phyloP scores from a whole-genome alignment of 2,888 invertebrate species.

The Diogma glabrata region DNA sequence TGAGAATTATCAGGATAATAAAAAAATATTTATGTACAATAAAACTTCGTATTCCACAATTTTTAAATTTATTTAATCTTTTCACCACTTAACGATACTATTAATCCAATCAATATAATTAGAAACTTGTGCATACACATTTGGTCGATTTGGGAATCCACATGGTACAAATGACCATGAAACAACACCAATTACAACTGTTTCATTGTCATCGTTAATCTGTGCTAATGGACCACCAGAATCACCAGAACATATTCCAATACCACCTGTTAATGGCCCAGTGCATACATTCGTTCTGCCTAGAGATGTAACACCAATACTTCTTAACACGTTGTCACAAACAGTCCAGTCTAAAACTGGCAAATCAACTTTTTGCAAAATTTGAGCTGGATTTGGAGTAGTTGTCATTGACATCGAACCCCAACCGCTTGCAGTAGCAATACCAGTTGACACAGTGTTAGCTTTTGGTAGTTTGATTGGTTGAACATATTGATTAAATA shows the following conservation, averaged over 20 bases:
- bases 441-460: slow-evolving; percentile 5
- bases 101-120: slow-evolving; percentile 29
- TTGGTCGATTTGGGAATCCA: slow-evolving; percentile 28
- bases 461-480: slow-evolving; percentile 21
- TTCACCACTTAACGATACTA: not conserved
- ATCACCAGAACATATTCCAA: slow-evolving; percentile 17
- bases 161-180: slow-evolving; percentile 41
- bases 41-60: too few relatives aligned
- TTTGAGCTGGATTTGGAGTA: slow-evolving; percentile 4
- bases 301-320: not conserved
- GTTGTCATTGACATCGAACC: slow-evolving; percentile 11
- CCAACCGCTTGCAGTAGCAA: slow-evolving; percentile 12
- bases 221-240: slow-evolving; percentile 18
- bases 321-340: not conserved
- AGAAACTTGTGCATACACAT: slow-evolving; percentile 34
- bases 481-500: slow-evolving; percentile 22
- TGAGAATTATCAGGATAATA: too few relatives aligned
- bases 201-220: not conserved
- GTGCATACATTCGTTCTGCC: slow-evolving; percentile 10
- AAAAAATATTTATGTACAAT: too few relatives aligned
- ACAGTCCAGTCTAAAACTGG: slow-evolving; percentile 8
- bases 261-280: slow-evolving; percentile 13
- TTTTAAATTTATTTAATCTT: not conserved
- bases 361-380: slow-evolving; percentile 24
- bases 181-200: slow-evolving; percentile 34